Conservation (phyloP, 2,888 invertebrate genomes). For the Harpalus rufipes region DNA sequence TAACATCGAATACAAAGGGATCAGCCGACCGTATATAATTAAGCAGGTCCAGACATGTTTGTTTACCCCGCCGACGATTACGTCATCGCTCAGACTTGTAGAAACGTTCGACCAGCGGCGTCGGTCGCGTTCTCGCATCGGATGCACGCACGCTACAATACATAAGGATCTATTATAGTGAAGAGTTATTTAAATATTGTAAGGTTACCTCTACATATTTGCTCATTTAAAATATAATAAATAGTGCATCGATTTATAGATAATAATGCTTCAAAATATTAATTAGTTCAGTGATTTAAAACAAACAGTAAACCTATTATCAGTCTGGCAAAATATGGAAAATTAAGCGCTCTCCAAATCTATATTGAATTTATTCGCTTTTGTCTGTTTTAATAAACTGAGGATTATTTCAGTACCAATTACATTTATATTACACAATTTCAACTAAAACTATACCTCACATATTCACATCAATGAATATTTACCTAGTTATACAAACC, state of each 20-base stretch:
- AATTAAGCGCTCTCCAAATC: neutral
- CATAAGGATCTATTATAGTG: too few species aligned
- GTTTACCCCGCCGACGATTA: too few species aligned
- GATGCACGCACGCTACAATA: too few species aligned
- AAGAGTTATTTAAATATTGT: too few species aligned
- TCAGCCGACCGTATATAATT: too few species aligned
- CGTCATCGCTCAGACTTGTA: too few species aligned
- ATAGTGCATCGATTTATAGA: neutral
- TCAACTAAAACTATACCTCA: neutral
- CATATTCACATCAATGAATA: neutral
- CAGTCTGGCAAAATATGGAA: neutral
- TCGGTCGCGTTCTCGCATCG: too few species aligned
- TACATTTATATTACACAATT: constrained; percentile 1
- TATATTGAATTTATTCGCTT: constrained; percentile 4
- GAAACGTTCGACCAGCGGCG: too few species aligned
- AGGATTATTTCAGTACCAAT: constrained; percentile 2
- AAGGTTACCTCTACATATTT: too few species aligned
- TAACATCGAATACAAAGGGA: too few species aligned
- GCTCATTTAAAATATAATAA: too few species aligned
- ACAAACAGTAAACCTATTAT: neutral
- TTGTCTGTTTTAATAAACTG: constrained; percentile 1
- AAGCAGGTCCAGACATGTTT: too few species aligned
- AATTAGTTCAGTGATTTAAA: neutral
- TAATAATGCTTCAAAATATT: neutral
- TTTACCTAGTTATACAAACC: neutral